Evolutionary conservation across 2,888 invertebrate species (phyloP), one percentile per base, ranked within the genome.

Genomic region (Malacosoma neustria): DNA sequence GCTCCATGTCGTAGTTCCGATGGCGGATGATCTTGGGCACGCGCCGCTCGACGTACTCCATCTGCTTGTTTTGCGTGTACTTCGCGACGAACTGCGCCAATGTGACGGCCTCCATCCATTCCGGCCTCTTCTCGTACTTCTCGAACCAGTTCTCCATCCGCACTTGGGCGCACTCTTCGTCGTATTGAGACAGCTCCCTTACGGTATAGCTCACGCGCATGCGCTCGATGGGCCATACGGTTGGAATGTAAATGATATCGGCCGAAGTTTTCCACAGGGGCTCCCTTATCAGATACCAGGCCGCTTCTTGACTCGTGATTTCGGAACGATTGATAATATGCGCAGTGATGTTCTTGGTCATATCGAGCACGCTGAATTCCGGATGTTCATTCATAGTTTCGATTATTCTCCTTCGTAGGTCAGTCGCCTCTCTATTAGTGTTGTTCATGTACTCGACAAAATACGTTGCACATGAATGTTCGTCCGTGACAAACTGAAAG

Each of bases 371-470:
- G 32, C 57, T 43, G 12, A 51, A 52, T 22, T 59, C 49, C 11
- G 53, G 54, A 55, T 57, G 37, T 34, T 59, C 54, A 7, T 44
- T 33, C 41, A 48, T 39, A 14, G 40, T 31, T 0, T 51, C 29
- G 29, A 43, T 52, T 15, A 72, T 53, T 47, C 58, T 9, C 5
- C 58, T 32, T 47, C 61, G 63, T 22, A 74, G 49, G 45, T 69
- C 48, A 45, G 66, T 65, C 12, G 64, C 45, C 1, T 71, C 67
- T 53, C 64, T 37, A 40, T 63, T 51, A 4, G 49, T 39, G 42
- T 77, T 74, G 49, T 71, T 75, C 0, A 72, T 57, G 50, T 70
- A 74, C 34, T 75, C 72, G 31, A 64, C 66, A 13, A 79, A 65
- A 40, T 72, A 75, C 1, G 50, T 36, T 1, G 73, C 72, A 50